These are phyloP conservation scores for Drosophila tanythrix DNA, from an alignment of 2,888 invertebrate species.

Conservation along the genomic window DNA sequence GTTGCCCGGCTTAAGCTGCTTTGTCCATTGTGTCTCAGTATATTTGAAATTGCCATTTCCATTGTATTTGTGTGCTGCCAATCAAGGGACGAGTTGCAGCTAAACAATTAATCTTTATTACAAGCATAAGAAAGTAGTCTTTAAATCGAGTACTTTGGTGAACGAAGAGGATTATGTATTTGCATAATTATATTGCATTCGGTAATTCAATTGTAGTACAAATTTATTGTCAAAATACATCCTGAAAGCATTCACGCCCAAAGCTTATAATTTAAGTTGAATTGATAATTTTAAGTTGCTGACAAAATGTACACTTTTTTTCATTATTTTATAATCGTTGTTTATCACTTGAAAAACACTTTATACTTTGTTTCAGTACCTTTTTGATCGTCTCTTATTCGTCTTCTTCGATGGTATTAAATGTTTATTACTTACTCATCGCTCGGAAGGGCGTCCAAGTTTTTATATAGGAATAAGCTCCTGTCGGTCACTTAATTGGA, in stretches of 20 bases:
- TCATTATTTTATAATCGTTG: not conserved
- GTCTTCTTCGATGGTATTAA: not conserved
- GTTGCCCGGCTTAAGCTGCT: conserved; percentile 7
- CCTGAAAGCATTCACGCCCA: not conserved
- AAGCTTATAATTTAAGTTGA: not conserved
- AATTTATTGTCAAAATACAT: not conserved
- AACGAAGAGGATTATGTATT: not conserved
- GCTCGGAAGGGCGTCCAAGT: not conserved
- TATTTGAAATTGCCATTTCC: conserved; percentile 8
- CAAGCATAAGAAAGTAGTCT: not conserved
- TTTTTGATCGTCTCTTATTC: not conserved
- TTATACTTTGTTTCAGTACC: not conserved
- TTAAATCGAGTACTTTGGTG: conserved; percentile 2
- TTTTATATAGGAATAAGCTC: not conserved
- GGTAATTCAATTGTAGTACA: not conserved
- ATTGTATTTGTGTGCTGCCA: not conserved
- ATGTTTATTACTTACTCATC: not conserved
- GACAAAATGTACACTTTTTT: not conserved
- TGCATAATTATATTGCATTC: not conserved
- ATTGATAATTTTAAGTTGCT: not conserved
- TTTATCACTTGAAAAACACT: not conserved
- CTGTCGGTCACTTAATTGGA: conserved; percentile 11
- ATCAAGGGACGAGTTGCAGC: conserved; percentile 15
- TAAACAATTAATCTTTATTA: conserved; percentile 14
- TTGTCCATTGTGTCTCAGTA: conserved; percentile 10